phyloP scores from a whole-genome alignment of 2,797 vertebrate species.

The Acipenser oxyrinchus region DNA sequence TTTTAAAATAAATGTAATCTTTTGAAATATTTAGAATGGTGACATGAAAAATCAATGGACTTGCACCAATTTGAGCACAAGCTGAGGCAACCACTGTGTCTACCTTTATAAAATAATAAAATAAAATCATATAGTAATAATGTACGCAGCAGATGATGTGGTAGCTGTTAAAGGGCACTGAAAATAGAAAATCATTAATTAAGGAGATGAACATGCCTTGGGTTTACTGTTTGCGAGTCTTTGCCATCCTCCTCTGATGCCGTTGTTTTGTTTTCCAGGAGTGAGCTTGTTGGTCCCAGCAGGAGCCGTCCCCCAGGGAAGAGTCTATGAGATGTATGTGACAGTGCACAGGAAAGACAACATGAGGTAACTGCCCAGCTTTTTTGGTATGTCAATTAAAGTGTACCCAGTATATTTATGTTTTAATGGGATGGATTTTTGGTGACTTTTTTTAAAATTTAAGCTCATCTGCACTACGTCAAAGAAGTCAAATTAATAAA shows the following conservation, averaged over 20 bases:
- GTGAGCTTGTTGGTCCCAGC: conserved; percentile 94
- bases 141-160: background rate
- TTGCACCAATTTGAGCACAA: conserved; percentile 39
- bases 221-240: background rate
- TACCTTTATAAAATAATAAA: background rate
- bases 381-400: too few species aligned
- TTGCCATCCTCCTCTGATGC: conserved; percentile 16
- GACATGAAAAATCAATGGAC: conserved; percentile 55
- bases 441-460: too few species aligned
- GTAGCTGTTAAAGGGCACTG: background rate
- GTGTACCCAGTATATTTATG: too few species aligned
- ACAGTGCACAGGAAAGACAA: conserved; percentile 95
- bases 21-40: conserved; percentile 53
- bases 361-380: conserved; percentile 74
- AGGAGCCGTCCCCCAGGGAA: conserved; percentile 89
- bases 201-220: background rate
- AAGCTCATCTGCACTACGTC: too few species aligned
- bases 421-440: too few species aligned
- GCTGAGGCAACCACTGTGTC: conserved; percentile 17
- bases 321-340: conserved; percentile 97
- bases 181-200: background rate
- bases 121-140: background rate
- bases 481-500: too few species aligned
- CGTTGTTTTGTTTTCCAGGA: conserved; percentile 55
- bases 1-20: conserved; percentile 42